phyloP scores from a whole-genome alignment of 2,888 invertebrate species.

The Tenthredo distinguenda region DNA sequence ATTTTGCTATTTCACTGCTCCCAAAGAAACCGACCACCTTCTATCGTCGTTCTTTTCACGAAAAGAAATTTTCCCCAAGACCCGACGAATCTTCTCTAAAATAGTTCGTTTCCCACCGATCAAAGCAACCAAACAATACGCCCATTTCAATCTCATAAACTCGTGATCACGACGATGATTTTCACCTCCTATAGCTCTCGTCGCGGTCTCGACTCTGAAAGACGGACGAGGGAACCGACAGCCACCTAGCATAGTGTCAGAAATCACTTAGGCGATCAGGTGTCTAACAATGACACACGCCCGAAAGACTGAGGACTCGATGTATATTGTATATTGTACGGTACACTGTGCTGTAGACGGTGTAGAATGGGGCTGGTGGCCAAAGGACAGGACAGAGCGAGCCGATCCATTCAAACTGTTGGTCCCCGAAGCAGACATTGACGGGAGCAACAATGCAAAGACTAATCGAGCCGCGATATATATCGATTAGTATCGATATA shows the following conservation, averaged over 20 bases:
- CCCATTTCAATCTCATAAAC: conserved; percentile 19
- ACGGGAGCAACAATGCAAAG: conserved; percentile 66
- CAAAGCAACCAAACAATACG: conserved; percentile 34
- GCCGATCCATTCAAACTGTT: conserved; percentile 56
- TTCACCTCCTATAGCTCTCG: conserved; percentile 1
- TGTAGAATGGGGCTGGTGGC: conserved; percentile 28
- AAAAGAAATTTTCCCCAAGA: neutral
- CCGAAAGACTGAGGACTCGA: conserved; percentile 44
- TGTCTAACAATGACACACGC: conserved; percentile 67
- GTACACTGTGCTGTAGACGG: conserved; percentile 36
- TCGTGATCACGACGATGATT: conserved; percentile 5
- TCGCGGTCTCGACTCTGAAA: conserved; percentile 21
- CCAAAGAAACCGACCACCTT: conserved; percentile 53
- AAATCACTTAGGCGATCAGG: conserved; percentile 68
- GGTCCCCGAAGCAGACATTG: conserved; percentile 63
- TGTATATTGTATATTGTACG: conserved; percentile 39
- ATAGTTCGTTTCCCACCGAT: neutral
- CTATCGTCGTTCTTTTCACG: neutral
- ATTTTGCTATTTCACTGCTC: conserved; percentile 64
- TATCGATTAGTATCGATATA: conserved; percentile 70
- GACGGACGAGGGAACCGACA: conserved; percentile 59
- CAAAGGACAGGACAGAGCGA: conserved; percentile 4
- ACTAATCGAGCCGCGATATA: conserved; percentile 70
- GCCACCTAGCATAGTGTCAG: conserved; percentile 62
- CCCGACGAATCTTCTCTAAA: neutral